Base-by-base conservation (phyloP, 2,113 vertebrate genomes). In the Numenius arquata region DNA sequence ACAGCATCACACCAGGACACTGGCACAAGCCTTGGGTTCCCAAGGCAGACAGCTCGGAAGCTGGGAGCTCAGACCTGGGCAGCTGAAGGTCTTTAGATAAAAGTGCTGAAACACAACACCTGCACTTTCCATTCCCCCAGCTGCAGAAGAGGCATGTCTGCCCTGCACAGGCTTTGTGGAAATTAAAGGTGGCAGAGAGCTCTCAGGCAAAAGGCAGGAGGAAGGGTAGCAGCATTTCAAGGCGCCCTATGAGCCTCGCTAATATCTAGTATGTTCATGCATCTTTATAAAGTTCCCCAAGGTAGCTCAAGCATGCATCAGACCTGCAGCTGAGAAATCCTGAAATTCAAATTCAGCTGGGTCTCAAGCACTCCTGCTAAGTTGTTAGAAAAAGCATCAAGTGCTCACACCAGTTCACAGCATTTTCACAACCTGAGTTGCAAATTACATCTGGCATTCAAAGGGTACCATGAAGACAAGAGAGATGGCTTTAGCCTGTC, bases 21-120 rank as follows among this genome's bases (percentile, higher is more conserved):
- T 3, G 43, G 13, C 1, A 1, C 32, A 43, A 40, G n/a, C 50
- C 11, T 21, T 34, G 1, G 2, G 41, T 65, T 32, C 62, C 71
- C 5, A 4, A 23, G 70, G 77, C 26, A 38, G 59, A 52, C 22
- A 11, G 29, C 62, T 65, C 11, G 12, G 61, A n/a, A 62, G 52
- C 29, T 17, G 43, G 55, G 50, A 58, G 12, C 56, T 15, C 0
- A 0, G 77, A 62, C 56, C 74, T 20, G 66, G 27, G 84, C 25
- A 11, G 62, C 63, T 45, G 45, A 85, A 92, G 85, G 91, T 63
- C 88, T 88, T 48, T 10, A 93, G 85, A 90, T 93, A 88, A 95
- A 95, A 66, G 74, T 47, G 45, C 87, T 68, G 85, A 91, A 93
- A 95, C 6, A 88, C 88, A 95, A 79, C 92, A 92, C 80, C 85